Conservation (phyloP, 2,888 invertebrate genomes). For the Ophion ellenae region DNA sequence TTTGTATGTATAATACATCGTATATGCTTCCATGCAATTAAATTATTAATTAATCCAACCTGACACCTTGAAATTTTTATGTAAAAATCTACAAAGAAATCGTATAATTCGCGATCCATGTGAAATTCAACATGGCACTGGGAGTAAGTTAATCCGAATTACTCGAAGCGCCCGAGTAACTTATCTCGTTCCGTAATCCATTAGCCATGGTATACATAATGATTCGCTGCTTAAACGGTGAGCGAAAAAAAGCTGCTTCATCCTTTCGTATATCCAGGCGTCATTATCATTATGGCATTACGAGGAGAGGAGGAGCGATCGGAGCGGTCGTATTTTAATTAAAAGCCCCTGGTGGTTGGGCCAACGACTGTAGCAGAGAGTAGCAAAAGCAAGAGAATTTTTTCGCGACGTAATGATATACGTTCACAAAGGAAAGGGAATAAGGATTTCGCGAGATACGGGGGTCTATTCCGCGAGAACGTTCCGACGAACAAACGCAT, state of each 20-base stretch:
- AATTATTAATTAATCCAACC: no score
- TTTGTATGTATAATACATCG: no score
- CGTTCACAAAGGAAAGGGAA: constrained; percentile 55
- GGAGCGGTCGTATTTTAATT: constrained; percentile 61
- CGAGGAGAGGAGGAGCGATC: constrained; percentile 2
- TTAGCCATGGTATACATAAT: constrained; percentile 9
- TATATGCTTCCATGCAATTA: no score
- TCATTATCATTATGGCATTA: constrained; percentile 61
- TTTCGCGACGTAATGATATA: constrained; percentile 58
- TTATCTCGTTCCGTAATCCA: constrained; percentile 1
- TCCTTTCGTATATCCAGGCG: constrained; percentile 27
- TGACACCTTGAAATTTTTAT: no score
- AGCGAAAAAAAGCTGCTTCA: background rate
- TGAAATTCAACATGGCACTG: background rate
- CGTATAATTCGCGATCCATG: no score
- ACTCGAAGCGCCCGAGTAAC: background rate
- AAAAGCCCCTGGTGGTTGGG: constrained; percentile 52
- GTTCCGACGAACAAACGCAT: constrained; percentile 5
- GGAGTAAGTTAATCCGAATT: constrained; percentile 4
- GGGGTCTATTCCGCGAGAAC: constrained; percentile 8
- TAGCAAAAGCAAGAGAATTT: constrained; percentile 41
- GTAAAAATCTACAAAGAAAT: no score
- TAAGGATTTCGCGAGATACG: constrained; percentile 39
- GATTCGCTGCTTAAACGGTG: constrained; percentile 2
- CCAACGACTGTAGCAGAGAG: constrained; percentile 2